A percentile compares a stretch with the other conserved stretches of the same genome.
Conservation (phyloP, 2,113 vertebrate genomes). For the Python bivittatus region DNA sequence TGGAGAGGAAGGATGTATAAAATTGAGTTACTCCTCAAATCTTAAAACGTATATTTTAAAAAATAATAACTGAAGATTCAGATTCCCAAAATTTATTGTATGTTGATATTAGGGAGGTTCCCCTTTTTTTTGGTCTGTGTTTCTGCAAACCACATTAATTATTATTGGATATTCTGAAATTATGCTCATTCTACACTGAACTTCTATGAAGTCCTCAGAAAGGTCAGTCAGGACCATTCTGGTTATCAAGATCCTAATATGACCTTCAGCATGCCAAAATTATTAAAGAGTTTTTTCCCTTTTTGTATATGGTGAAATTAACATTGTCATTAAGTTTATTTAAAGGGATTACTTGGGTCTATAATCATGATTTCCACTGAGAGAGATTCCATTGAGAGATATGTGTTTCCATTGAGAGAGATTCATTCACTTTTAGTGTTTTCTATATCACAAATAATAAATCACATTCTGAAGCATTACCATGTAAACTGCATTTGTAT, state of each 20-base stretch:
- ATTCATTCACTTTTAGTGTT: background rate
- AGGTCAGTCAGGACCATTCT: background rate
- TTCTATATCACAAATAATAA: background rate
- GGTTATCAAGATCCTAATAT: conserved; percentile 11
- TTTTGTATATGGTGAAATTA: background rate
- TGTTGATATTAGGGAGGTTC: background rate
- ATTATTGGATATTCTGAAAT: background rate
- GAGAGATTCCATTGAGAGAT: background rate
- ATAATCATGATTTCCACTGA: conserved; percentile 7
- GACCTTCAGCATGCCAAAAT: background rate
- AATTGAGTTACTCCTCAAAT: background rate
- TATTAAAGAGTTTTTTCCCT: background rate
- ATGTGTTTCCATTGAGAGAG: background rate
- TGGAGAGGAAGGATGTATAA: background rate
- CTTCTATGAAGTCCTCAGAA: background rate
- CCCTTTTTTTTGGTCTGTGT: background rate
- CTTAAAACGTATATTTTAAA: background rate
- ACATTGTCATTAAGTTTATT: background rate
- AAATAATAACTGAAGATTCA: background rate
- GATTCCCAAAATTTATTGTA: background rate
- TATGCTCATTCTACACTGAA: background rate
- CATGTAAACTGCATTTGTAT: background rate
- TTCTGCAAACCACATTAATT: background rate
- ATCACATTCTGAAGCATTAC: background rate
- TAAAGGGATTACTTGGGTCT: background rate